Base-by-base conservation (phyloP, 2,888 invertebrate species). In the Baccha elongata region DNA sequence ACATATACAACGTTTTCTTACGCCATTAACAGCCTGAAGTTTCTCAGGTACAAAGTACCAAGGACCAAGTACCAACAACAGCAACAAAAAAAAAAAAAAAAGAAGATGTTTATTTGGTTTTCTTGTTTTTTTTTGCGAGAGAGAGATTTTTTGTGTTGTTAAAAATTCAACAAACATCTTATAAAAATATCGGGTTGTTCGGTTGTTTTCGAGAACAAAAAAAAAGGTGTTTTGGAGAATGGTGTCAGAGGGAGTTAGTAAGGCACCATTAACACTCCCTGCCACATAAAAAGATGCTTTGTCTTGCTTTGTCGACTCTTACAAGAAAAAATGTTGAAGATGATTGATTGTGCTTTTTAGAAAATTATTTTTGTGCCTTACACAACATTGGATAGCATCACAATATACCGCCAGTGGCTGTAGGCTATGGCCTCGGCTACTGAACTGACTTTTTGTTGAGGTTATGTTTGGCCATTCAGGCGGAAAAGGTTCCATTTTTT, bases 291-390 rank as follows among this genome's bases (percentile, higher is more conserved):
- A 46, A n/a, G 21, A 32, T 46, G 62, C 50, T 60, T 71, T 65
- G 32, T 29, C 65, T 73, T 64, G 64, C 10, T 65, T 71, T 52
- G 32, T 15, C 35, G 65, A 80, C 35, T 64, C 35, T 69, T 78
- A 48, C 48, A 35, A 50, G 32, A 11, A 52, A 71, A 26, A 65
- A 53, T 53, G 46, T 13, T 75, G 48, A 75, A 67, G 67, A 83
- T 83, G 81, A 83, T 83, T 83, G 76, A 83, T 83, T 83, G 71
- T 62, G 81, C 81, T 83, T 83, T 80, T 83, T 83, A 76, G 76
- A 76, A 78, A 83, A 83, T 76, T 72, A 83, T 80, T 83, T 81
- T 35, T 67, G 65, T 58, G 46, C 65, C 26, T 44, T 75, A 75
- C 60, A 75, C 15, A 40, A 26, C 40, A 26, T 11, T 42, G 37